Evolutionary conservation across 2,888 invertebrate genomes (phyloP), one percentile per base, ranked within the genome.

Genomic region (Druceiella hillmani): DNA sequence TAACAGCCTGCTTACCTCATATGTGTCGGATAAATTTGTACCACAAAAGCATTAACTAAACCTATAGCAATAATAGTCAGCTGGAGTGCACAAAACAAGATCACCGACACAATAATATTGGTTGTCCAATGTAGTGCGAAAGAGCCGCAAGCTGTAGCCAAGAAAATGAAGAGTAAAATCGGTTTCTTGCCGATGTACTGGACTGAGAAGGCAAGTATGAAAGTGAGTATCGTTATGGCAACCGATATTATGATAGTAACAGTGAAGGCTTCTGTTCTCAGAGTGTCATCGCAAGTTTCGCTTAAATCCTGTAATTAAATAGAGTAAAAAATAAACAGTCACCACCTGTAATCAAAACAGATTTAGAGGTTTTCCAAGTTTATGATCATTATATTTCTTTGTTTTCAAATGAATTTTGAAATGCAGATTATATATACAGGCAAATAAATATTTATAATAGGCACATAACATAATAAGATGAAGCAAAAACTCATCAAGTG

Each of bases 1-100:
- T 48, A 49, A 24, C 53, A 48, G 47, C 48, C 49, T 30, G 17
- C 29, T 27, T 43, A 48, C 44, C 46, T 41, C 28, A 42, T 25
- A 14, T 46, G 20, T 4, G 46, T 46, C 6, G 46, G 46, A 20
- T 44, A 46, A 20, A 46, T 38, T 31, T 46, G 41, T 5, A 46
- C 34, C 7, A 44, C 44, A 33, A 30, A 46, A 4, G 44, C 46
- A 11, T 40, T 46, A 3, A 42, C 36, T 9, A 46, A 24, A 9
- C 46, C 46, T 3, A 46, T 42, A 9, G 40, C 33, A 9, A 40
- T 34, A 6, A 42, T 42, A n/a, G 32, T 20, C 4, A 44, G 10
- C 34, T 46, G 46, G 4, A 46, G 13, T 1, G 28, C 3, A 9
- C 41, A 33, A 16, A 46, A 38, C 7, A 34, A 9, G 9, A 25